phyloP scores from a whole-genome alignment of 2,888 invertebrate genomes.

The Plemyria rubiginata region DNA sequence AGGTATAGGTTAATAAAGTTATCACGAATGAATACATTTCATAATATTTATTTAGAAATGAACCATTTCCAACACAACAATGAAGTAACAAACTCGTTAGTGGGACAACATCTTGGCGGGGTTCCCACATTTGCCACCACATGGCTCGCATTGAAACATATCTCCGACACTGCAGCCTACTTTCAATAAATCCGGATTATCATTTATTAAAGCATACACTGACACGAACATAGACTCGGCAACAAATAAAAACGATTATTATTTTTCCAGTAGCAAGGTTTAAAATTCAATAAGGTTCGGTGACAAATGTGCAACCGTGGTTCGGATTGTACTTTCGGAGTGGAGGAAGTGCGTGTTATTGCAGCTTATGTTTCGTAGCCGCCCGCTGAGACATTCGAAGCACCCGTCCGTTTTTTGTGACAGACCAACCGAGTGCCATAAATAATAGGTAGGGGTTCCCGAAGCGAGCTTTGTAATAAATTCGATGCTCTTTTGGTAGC shows the following conservation, averaged over 20 bases:
- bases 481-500: constrained; percentile 83
- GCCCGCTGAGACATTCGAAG: constrained; percentile 83
- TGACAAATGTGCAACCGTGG: constrained; percentile 60
- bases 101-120: constrained; percentile 80
- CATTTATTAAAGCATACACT: constrained; percentile 66
- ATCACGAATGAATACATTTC: constrained; percentile 34
- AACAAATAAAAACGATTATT: constrained; percentile 54
- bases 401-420: constrained; percentile 84
- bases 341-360: constrained; percentile 83
- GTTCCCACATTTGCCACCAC: constrained; percentile 83
- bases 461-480: constrained; percentile 82
- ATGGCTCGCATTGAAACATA: constrained; percentile 77
- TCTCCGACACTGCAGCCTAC: constrained; percentile 61
- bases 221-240: constrained; percentile 50
- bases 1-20: constrained; percentile 39
- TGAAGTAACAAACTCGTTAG: constrained; percentile 79
- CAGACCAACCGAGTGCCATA: constrained; percentile 84
- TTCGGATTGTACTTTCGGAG: constrained; percentile 58
- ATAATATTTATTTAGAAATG: constrained; percentile 50
- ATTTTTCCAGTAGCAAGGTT: constrained; percentile 57
- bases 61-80: constrained; percentile 68
- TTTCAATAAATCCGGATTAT: constrained; percentile 83
- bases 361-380: constrained; percentile 81
- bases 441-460: constrained; percentile 84
- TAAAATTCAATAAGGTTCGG: constrained; percentile 52